Conservation (phyloP, 2,888 invertebrate genomes). For the Orthosia cruda region DNA sequence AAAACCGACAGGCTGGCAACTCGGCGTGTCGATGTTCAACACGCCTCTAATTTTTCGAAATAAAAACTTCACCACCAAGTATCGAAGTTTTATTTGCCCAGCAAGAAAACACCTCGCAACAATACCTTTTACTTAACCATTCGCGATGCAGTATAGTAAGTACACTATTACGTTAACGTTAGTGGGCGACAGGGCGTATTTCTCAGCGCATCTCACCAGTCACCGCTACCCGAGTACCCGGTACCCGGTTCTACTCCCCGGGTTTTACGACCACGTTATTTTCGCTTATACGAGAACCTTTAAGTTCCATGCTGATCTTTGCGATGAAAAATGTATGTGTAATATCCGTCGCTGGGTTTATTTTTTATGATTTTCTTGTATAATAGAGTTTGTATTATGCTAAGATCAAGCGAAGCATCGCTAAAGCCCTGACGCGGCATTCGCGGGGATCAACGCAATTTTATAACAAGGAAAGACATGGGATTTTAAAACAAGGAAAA, state of each 20-base stretch:
- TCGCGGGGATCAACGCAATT: conserved; percentile 25
- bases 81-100: not conserved
- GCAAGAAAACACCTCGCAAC: conserved; percentile 19
- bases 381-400: conserved; percentile 56
- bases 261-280: conserved; percentile 64
- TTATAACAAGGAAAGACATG: conserved; percentile 35
- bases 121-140: conserved; percentile 53
- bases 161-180: conserved; percentile 56
- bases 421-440: conserved; percentile 25
- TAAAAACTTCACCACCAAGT: conserved; percentile 1
- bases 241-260: conserved; percentile 25
- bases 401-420: conserved; percentile 46
- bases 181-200: conserved; percentile 51
- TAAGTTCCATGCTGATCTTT: conserved; percentile 61
- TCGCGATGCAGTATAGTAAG: conserved; percentile 27
- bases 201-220: conserved; percentile 51
- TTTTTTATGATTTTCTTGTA: conserved; percentile 67
- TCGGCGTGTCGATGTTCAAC: too few species aligned
- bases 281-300: conserved; percentile 64
- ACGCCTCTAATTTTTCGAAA: not conserved
- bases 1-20: too few species aligned
- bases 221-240: conserved; percentile 14
- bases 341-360: conserved; percentile 60
- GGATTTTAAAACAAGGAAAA: conserved; percentile 33
- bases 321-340: conserved; percentile 66